Base-by-base conservation (phyloP, 1,140 invertebrate species). In the Vanessa atalanta region DNA sequence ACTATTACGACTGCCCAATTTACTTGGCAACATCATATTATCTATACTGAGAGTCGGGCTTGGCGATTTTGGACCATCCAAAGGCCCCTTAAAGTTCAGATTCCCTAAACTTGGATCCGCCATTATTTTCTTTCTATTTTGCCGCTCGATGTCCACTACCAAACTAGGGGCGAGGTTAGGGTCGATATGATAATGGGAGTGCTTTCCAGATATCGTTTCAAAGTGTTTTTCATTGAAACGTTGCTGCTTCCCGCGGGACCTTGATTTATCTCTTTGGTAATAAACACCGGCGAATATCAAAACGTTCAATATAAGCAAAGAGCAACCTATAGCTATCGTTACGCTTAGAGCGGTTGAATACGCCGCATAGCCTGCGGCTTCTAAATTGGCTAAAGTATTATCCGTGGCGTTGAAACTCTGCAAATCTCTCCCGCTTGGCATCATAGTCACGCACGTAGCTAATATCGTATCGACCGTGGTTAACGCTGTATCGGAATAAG, bases 281-380 rank as follows among this genome's bases (percentile, higher is more conserved):
- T 97, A 98, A 0, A 98, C 96, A 0, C 94, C 97, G 23, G 96
- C 96, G 81, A 98, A 98, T 80, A 98, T 97, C 13, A 98, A 93
- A 16, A 98, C 95, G 89, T 98, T 98, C n/a, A 98, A 88, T 67
- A 98, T 96, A 12, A 98, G 93, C 3, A 98, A 91, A 1, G 96
- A 97, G 83, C 97, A 98, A 15, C 97, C 97, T 26, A 98, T 97
- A 2, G 97, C 97, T 73, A 98, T 97, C 3, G 97, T 98, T 1
- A 98, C 96, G 82, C 96, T 97, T 12, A 98, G 88, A 1, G 97
- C 96, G 0, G 97, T 97, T 4, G 96, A 96, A 86, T 97, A 97
- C 0, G 96, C 95, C 0, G 95, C 95, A 80, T 96, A 96, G 67
- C 96, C 95, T 11, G 96, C 96, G 0, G 96, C 96, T 88, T 97